Percentiles rank a stretch among this genome's conserved stretches.
phyloP scores from a whole-genome alignment of 2,797 vertebrate species.

The Sebastes minor region DNA sequence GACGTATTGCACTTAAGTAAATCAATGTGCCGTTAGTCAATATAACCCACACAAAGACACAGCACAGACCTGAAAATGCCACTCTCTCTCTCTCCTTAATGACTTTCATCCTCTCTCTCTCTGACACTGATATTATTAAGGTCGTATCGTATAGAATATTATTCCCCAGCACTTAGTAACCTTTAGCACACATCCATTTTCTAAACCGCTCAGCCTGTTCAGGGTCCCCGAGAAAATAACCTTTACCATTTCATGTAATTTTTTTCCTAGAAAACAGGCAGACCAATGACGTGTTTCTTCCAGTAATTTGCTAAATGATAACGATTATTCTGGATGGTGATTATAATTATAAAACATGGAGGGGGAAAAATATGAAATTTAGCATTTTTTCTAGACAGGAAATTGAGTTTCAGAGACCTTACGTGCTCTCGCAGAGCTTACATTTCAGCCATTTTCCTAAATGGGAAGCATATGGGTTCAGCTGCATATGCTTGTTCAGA shows the following conservation, averaged over 20 bases:
- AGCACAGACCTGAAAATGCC: slow-evolving; percentile 22
- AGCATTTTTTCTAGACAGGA: neutral
- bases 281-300: neutral
- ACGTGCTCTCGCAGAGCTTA: neutral
- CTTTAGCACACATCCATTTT: slow-evolving; percentile 30
- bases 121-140: slow-evolving; percentile 32
- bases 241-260: slow-evolving; percentile 7
- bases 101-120: neutral
- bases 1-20: slow-evolving; percentile 51
- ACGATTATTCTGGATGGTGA: neutral
- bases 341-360: neutral
- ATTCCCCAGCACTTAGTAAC: slow-evolving; percentile 37
- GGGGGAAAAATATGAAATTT: neutral
- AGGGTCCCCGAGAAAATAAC: neutral
- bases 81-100: slow-evolving; percentile 9
- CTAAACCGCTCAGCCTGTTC: neutral
- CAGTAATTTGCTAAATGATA: slow-evolving; percentile 9
- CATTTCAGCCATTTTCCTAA: neutral
- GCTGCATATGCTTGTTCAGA: neutral
- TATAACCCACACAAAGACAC: slow-evolving; percentile 12
- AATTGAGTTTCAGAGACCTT: neutral
- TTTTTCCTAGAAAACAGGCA: neutral
- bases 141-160: neutral
- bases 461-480: neutral
- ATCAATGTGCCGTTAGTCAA: slow-evolving; percentile 46